These are phyloP conservation scores for Opisthograptis luteolata DNA, from an alignment of 2,888 invertebrate species.

Conservation along the genomic window DNA sequence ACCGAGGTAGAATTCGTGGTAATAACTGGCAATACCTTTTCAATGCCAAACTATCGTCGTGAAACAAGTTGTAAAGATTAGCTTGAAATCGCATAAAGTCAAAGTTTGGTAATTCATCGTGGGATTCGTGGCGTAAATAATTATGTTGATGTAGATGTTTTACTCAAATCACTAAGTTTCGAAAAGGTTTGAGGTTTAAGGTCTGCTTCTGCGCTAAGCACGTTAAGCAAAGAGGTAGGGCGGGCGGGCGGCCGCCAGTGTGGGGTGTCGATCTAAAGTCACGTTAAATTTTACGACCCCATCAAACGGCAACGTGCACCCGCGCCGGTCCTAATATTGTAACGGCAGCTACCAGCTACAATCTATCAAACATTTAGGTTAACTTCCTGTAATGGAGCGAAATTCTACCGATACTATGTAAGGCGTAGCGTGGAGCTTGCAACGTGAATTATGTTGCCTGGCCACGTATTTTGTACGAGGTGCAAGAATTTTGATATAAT, in stretches of 20 bases:
- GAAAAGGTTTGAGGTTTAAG: conserved; percentile 10
- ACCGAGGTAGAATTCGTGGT: too few species aligned
- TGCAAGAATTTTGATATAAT: background rate
- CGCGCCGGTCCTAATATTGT: conserved; percentile 33
- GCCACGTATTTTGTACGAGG: background rate
- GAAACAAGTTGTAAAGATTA: too few species aligned
- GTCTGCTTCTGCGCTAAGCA: conserved; percentile 13
- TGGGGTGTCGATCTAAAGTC: conserved; percentile 41
- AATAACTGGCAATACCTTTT: too few species aligned
- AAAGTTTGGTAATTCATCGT: too few species aligned
- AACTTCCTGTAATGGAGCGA: conserved; percentile 30
- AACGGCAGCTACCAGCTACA: conserved; percentile 36
- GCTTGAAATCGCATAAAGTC: too few species aligned
- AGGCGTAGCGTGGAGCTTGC: conserved; percentile 9
- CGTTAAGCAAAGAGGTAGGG: conserved; percentile 6
- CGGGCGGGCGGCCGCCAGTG: conserved; percentile 15
- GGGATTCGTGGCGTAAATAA: too few species aligned
- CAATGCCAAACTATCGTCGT: too few species aligned
- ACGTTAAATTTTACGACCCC: conserved; percentile 63
- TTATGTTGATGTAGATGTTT: too few species aligned
- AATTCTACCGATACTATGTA: conserved; percentile 20
- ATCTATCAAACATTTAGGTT: conserved; percentile 42
- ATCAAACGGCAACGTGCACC: conserved; percentile 64
- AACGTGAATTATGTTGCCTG: conserved; percentile 3
- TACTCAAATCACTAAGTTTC: conserved; percentile 13